A percentile compares a stretch with the other conserved stretches of the same genome.
phyloP scores from a whole-genome alignment of 2,888 invertebrate species.

The Antheraea assamensis region DNA sequence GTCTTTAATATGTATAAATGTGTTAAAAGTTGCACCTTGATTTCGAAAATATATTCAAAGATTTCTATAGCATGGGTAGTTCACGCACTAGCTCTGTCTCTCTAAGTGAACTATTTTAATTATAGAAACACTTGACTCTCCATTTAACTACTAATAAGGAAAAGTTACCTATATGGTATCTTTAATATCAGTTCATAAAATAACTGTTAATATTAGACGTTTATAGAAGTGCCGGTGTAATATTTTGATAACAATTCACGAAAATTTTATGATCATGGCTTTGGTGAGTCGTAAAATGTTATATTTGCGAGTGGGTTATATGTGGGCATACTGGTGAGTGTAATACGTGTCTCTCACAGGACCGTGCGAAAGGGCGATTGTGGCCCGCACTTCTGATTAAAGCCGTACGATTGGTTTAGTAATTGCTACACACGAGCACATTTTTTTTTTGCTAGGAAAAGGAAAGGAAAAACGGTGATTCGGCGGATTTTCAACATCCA shows the following conservation, averaged over 20 bases:
- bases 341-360: slow-evolving; percentile 34
- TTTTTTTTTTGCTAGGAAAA: slow-evolving; percentile 6
- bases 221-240: slow-evolving; percentile 15
- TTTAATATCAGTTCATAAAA: neutral
- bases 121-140: neutral
- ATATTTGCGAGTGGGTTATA: slow-evolving; percentile 40
- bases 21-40: too few relatives aligned
- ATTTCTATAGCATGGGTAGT: too few relatives aligned
- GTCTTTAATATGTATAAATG: too few relatives aligned
- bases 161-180: neutral
- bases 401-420: slow-evolving; percentile 7
- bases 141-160: neutral
- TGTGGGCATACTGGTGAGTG: slow-evolving; percentile 41
- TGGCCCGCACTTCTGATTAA: slow-evolving; percentile 26
- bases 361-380: slow-evolving; percentile 16
- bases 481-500: slow-evolving; percentile 16
- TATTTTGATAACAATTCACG: slow-evolving; percentile 30
- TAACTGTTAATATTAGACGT: slow-evolving; percentile 16
- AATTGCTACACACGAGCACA: slow-evolving; percentile 16
- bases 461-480: slow-evolving; percentile 18
- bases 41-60: too few relatives aligned
- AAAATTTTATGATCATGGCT: slow-evolving; percentile 40
- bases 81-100: too few relatives aligned
- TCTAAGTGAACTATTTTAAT: too few relatives aligned
- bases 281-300: slow-evolving; percentile 36